Evolutionary conservation across 1,140 invertebrate genomes (phyloP).

Genomic region (Cotesia typhae): DNA sequence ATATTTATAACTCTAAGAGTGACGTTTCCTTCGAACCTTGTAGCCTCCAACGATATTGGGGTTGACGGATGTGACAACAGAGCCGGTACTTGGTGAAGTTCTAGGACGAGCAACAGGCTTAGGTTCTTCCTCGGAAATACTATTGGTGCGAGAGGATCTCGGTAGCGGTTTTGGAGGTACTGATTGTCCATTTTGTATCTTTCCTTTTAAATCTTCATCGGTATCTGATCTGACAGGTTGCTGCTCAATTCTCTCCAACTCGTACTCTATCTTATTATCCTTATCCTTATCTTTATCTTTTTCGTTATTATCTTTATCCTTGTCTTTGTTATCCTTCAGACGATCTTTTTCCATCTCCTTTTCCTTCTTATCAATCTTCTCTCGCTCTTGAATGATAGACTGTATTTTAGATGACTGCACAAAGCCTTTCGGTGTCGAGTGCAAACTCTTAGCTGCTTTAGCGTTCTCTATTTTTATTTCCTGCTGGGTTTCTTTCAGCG

Average conservation of each 20-base stretch:
- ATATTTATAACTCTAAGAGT: background rate
- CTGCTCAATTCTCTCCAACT: slow-evolving; percentile 28
- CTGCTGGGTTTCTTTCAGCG: slow-evolving; percentile 59
- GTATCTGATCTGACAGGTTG: slow-evolving; percentile 38
- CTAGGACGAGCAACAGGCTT: slow-evolving; percentile 79
- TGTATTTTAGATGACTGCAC: slow-evolving; percentile 50
- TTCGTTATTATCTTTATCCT: slow-evolving; percentile 46
- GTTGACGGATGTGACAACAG: slow-evolving; percentile 68
- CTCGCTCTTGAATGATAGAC: slow-evolving; percentile 46
- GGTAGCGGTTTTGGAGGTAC: slow-evolving; percentile 81
- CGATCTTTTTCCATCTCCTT: slow-evolving; percentile 49
- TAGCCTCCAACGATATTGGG: slow-evolving; percentile 71
- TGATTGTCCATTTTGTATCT: slow-evolving; percentile 57
- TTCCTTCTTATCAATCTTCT: slow-evolving; percentile 41
- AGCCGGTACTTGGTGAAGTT: slow-evolving; percentile 68
- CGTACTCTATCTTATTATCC: slow-evolving; percentile 45
- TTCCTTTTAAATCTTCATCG: slow-evolving; percentile 55
- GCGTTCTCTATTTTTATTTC: slow-evolving; percentile 57
- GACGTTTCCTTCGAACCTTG: slow-evolving; percentile 69
- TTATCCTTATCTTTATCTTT: slow-evolving; percentile 41
- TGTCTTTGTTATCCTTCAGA: slow-evolving; percentile 37
- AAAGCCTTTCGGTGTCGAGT: slow-evolving; percentile 53
- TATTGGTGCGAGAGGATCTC: slow-evolving; percentile 72
- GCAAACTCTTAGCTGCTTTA: slow-evolving; percentile 50
- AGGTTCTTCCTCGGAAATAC: slow-evolving; percentile 72